These are phyloP conservation scores for Drosophila basisetae DNA, from an alignment of 2,888 invertebrate genomes.

Conservation along the genomic window DNA sequence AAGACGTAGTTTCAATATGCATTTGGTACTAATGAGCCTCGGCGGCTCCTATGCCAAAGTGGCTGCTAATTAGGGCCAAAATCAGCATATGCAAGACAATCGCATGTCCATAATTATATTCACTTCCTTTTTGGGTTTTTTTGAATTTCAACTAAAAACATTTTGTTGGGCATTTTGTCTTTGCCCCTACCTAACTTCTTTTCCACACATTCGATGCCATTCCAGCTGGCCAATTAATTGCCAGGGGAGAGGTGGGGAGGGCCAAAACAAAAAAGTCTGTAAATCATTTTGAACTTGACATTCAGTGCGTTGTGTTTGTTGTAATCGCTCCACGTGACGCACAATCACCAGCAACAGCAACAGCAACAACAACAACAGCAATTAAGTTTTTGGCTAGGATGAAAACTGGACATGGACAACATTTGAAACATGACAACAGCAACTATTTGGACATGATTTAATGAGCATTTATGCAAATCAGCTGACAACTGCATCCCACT, in stretches of 20 bases:
- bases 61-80: slow-evolving; percentile 57
- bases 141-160: slow-evolving; percentile 6
- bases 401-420: slow-evolving; percentile 57
- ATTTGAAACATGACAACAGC: slow-evolving; percentile 40
- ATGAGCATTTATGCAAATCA: slow-evolving; percentile 75
- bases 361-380: slow-evolving; percentile 12
- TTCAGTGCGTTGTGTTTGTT: slow-evolving; percentile 56
- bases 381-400: slow-evolving; percentile 28
- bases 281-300: slow-evolving; percentile 79
- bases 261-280: slow-evolving; percentile 51
- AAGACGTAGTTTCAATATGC: neutral
- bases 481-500: slow-evolving; percentile 40
- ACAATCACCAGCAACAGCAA: slow-evolving; percentile 26
- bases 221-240: slow-evolving; percentile 71
- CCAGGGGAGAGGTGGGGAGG: slow-evolving; percentile 5
- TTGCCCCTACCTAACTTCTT: slow-evolving; percentile 12
- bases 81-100: slow-evolving; percentile 42
- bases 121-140: slow-evolving; percentile 18
- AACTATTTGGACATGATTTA: slow-evolving; percentile 68
- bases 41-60: slow-evolving; percentile 25
- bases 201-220: slow-evolving; percentile 5
- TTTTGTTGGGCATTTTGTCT: slow-evolving; percentile 17
- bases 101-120: slow-evolving; percentile 17
- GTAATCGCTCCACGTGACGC: slow-evolving; percentile 62
- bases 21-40: slow-evolving; percentile 37